Conservation (phyloP, 2,797 vertebrate species). For the Enteromius unitaeniatus region DNA sequence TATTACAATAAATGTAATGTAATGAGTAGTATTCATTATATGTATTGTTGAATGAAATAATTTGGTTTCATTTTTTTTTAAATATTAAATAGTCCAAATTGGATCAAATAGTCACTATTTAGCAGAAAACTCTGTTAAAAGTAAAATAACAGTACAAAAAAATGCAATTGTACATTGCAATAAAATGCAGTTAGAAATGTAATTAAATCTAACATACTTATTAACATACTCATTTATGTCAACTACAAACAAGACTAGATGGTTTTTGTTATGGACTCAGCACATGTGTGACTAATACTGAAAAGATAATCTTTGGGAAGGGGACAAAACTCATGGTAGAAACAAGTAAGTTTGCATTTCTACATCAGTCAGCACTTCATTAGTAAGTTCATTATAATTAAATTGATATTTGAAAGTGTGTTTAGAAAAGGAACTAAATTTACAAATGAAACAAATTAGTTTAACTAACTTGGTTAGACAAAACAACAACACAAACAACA, state of each 20-base stretch:
- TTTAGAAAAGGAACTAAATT: neutral
- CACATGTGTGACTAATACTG: slow-evolving; percentile 24
- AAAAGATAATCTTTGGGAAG: slow-evolving; percentile 3
- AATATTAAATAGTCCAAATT: neutral
- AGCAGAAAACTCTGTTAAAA: neutral
- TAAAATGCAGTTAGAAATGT: neutral
- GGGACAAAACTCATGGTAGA: slow-evolving; percentile 29
- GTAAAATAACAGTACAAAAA: neutral
- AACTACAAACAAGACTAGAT: neutral
- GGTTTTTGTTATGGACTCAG: slow-evolving; percentile 2
- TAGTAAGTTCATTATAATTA: neutral
- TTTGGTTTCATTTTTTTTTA: neutral
- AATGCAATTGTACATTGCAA: neutral
- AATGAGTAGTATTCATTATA: neutral
- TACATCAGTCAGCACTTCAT: neutral
- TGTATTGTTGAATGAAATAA: neutral
- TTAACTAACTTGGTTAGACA: neutral
- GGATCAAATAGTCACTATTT: neutral
- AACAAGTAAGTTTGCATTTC: slow-evolving; percentile 19
- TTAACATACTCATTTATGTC: neutral
- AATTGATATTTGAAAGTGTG: neutral
- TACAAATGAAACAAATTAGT: neutral
- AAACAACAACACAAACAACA: neutral
- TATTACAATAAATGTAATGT: neutral
- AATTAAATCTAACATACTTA: neutral